Percentiles rank a stretch among this genome's conserved stretches.
Conservation (phyloP, 2,888 invertebrate species). For the Julus scanicus region DNA sequence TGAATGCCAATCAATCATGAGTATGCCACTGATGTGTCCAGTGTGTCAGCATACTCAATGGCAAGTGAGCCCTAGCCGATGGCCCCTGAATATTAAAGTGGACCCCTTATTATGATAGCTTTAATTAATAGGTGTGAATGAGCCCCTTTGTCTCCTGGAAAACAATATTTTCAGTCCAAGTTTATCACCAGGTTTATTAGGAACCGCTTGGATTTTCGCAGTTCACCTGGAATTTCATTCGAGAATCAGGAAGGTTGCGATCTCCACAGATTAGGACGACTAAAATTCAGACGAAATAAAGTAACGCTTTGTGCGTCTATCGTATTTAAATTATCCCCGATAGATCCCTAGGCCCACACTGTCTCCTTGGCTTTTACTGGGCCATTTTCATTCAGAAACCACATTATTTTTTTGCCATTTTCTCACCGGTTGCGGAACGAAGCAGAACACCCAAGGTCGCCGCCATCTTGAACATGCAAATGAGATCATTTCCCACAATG, state of each 20-base stretch:
- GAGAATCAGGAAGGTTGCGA: neutral
- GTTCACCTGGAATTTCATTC: neutral
- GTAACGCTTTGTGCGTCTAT: neutral
- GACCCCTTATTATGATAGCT: too few species aligned
- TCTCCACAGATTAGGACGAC: neutral
- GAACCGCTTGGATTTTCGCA: too few species aligned
- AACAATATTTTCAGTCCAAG: too few species aligned
- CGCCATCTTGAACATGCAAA: slow-evolving; percentile 48
- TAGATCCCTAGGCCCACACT: neutral
- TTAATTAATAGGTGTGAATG: too few species aligned
- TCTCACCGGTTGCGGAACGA: slow-evolving; percentile 45
- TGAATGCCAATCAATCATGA: too few species aligned
- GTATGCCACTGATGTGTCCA: too few species aligned
- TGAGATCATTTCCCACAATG: neutral
- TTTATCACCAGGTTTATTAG: too few species aligned
- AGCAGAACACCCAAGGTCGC: slow-evolving; percentile 49
- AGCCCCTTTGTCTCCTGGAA: too few species aligned
- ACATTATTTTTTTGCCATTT: neutral
- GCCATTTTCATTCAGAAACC: neutral
- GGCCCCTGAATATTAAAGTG: too few species aligned
- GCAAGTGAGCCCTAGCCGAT: too few species aligned
- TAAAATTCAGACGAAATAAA: neutral
- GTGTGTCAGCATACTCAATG: too few species aligned
- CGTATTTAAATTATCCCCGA: neutral
- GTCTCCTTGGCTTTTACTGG: neutral